phyloP scores from a whole-genome alignment of 37 sponge, comb jelly and placozoan species.

The Tethya wilhelma region DNA sequence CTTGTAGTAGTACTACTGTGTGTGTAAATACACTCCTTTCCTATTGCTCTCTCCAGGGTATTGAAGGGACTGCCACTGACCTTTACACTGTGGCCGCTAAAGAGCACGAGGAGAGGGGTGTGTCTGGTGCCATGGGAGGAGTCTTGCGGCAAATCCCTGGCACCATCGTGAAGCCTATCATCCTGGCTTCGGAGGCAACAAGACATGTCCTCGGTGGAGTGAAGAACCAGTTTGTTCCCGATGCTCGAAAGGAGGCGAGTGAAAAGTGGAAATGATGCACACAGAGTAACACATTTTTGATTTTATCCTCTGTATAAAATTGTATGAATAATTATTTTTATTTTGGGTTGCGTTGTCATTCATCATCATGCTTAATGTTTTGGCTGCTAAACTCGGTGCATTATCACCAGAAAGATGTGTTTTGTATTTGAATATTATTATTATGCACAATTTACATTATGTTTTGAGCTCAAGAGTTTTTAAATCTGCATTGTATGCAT shows the following conservation, averaged over 20 bases:
- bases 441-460: no score
- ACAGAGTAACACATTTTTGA: no score
- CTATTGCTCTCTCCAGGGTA: conserved; percentile 71
- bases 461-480: no score
- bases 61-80: conserved; percentile 73
- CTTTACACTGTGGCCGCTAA: conserved; percentile 49
- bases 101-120: conserved; percentile 81
- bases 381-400: no score
- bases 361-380: no score
- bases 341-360: no score
- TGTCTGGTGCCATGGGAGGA: conserved; percentile 85
- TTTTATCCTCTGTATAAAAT: no score
- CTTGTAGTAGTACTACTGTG: no score
- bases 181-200: conserved; percentile 86
- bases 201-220: conserved; percentile 84
- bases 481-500: no score
- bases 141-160: conserved; percentile 82
- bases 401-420: no score
- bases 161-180: conserved; percentile 78
- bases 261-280: conserved; percentile 84
- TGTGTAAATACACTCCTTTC: not conserved
- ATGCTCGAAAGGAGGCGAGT: conserved; percentile 77
- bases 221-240: conserved; percentile 91
- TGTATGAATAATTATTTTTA: no score
- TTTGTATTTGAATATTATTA: no score